These are phyloP conservation scores for Rattus norvegicus DNA, from an alignment of 2,113 vertebrate species.

Conservation along the genomic window DNA sequence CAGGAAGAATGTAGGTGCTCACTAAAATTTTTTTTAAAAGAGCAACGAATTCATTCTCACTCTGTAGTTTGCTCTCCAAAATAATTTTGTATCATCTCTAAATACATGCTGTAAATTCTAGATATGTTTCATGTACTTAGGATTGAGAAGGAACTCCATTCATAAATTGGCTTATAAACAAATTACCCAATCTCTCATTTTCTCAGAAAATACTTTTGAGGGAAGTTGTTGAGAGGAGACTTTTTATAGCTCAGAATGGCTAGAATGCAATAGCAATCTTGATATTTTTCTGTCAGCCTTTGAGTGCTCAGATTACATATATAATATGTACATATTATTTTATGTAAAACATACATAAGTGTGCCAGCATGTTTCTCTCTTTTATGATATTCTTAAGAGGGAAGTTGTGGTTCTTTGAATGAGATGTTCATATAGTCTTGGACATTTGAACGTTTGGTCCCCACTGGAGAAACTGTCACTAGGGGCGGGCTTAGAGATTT, in stretches of 20 bases:
- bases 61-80: background rate
- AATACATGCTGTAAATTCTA: constrained; percentile 3
- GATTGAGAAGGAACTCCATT: background rate
- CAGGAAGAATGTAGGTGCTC: background rate
- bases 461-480: background rate
- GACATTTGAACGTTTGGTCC: background rate
- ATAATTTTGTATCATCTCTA: constrained; percentile 58
- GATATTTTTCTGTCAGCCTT: background rate
- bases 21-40: background rate
- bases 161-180: background rate
- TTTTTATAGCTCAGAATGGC: background rate
- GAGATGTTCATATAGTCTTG: background rate
- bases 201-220: background rate
- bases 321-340: background rate
- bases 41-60: background rate
- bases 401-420: background rate
- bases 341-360: too few relatives aligned
- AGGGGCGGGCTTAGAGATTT: background rate
- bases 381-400: background rate
- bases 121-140: constrained; percentile 2
- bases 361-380: background rate
- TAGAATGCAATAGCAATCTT: background rate
- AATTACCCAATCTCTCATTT: constrained; percentile 8
- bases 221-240: background rate
- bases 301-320: background rate